Base-by-base conservation (phyloP, 2,797 vertebrate species). In the Crocidura indochinensis region DNA sequence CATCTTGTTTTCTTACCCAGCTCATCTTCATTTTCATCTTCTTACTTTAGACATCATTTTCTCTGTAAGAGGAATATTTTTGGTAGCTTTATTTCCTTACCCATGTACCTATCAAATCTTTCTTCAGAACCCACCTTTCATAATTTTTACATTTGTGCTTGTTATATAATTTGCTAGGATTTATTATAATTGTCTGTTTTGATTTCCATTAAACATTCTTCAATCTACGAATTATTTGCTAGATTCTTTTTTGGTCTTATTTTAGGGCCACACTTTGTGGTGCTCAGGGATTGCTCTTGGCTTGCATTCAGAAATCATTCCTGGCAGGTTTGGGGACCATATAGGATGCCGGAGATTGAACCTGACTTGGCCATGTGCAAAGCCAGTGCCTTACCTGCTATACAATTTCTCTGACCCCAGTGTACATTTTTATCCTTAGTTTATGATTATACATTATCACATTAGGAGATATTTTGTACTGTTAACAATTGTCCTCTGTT, bases 381-480 rank as follows among this genome's bases (percentile, higher is more conserved):
- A 19, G 2, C 17, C 5, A 56, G 20, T 19, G 7, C 53, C 53
- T 19, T 56, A 19, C 53, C 14, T 19, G 1, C 17, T 56, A 19
- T 20, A 19, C 17, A 17, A 7, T 56, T 56, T 15, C 53, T 56
- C 53, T 19, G 20, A 19, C 53, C 53, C 53, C 53, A 56, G 6
- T 75, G 82, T 38, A 79, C 27, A 71, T 64, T 17, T 62, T 78
- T 64, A 20, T 87, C 31, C 72, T 84, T 84, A 69, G 26, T 12
- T 74, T 87, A 71, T 62, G n/a, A n/a, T n/a, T n/a, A n/a, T n/a
- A n/a, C n/a, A n/a, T 10, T 74, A 84, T 81, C 82, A 90, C n/a
- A 65, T 81, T 44, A 93, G 49, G 90, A 91, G 90, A 81, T 62
- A 76, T 68, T 69, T 89, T 38, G 6, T 62, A 83, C 47, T 80